Conservation (phyloP, 2,888 invertebrate species). For the Tenthredo mesomela region DNA sequence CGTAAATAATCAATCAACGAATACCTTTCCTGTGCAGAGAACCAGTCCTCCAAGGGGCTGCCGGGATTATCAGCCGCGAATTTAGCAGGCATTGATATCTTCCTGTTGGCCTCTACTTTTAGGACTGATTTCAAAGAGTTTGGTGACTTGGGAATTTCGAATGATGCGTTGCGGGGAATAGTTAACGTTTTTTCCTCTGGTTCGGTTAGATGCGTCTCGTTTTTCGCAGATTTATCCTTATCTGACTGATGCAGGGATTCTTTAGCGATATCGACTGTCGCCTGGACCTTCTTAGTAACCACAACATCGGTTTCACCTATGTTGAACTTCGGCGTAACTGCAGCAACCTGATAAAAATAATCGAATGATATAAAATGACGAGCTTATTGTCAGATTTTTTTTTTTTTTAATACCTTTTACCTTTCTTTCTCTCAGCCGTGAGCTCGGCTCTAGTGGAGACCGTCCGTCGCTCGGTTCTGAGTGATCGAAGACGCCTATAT, state of each 20-base stretch:
- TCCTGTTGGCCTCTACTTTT: slow-evolving; percentile 51
- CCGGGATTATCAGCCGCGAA: slow-evolving; percentile 59
- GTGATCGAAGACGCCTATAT: slow-evolving; percentile 78
- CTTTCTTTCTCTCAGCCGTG: slow-evolving; percentile 51
- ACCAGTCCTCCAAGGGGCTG: slow-evolving; percentile 64
- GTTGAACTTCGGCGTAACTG: slow-evolving; percentile 29
- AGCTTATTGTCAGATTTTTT: too few relatives aligned
- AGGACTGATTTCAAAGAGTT: slow-evolving; percentile 44
- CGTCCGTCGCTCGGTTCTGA: slow-evolving; percentile 60
- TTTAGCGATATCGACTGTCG: background rate
- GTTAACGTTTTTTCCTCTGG: background rate
- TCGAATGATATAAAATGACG: background rate
- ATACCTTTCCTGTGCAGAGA: slow-evolving; percentile 59
- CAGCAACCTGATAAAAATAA: slow-evolving; percentile 33
- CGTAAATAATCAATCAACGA: background rate
- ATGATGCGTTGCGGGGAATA: slow-evolving; percentile 48
- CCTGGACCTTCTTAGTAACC: background rate
- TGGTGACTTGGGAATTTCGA: slow-evolving; percentile 47
- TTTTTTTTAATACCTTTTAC: background rate
- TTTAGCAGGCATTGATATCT: slow-evolving; percentile 55
- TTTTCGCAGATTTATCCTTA: background rate
- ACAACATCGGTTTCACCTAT: slow-evolving; percentile 24
- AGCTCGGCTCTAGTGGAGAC: slow-evolving; percentile 40
- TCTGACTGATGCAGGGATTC: background rate
- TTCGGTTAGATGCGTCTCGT: background rate